Evolutionary conservation across 1,140 invertebrate species (phyloP).

Genomic region (Lepidurus apus): DNA sequence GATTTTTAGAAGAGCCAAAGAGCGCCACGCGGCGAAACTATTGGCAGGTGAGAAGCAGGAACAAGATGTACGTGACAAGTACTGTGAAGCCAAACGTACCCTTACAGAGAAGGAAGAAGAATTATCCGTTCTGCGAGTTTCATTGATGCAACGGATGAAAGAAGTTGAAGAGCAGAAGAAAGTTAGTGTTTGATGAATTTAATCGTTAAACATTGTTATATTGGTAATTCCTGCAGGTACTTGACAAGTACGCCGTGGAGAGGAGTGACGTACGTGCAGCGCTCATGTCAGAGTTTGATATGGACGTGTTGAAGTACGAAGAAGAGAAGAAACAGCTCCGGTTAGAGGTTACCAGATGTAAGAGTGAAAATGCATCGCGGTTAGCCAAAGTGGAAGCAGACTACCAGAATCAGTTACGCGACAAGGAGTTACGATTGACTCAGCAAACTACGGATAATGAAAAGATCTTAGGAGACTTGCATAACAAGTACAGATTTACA

Average conservation of each 20-base stretch:
- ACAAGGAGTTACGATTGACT: constrained; percentile 36
- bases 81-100: constrained; percentile 24
- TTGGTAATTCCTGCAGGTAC: constrained; percentile 19
- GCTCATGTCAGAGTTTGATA: constrained; percentile 38
- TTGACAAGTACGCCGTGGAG: constrained; percentile 37
- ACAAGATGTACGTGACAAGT: constrained; percentile 47
- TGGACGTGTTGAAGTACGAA: constrained; percentile 38
- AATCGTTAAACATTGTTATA: too few relatives aligned
- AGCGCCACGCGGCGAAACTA: not conserved
- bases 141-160: constrained; percentile 30
- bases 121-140: constrained; percentile 25
- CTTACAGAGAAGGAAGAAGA: constrained; percentile 30
- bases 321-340: constrained; percentile 38
- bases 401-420: constrained; percentile 38
- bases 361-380: not conserved
- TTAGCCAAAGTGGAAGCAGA: constrained; percentile 34
- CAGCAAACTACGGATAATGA: constrained; percentile 28
- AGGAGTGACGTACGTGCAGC: constrained; percentile 39
- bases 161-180: constrained; percentile 28
- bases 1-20: not conserved
- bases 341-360: constrained; percentile 34
- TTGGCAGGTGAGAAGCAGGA: constrained; percentile 57
- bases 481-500: constrained; percentile 20
- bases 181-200: not conserved
- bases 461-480: constrained; percentile 35